Base-by-base conservation (phyloP, 2,113 vertebrate species). In the Perca fluviatilis region DNA sequence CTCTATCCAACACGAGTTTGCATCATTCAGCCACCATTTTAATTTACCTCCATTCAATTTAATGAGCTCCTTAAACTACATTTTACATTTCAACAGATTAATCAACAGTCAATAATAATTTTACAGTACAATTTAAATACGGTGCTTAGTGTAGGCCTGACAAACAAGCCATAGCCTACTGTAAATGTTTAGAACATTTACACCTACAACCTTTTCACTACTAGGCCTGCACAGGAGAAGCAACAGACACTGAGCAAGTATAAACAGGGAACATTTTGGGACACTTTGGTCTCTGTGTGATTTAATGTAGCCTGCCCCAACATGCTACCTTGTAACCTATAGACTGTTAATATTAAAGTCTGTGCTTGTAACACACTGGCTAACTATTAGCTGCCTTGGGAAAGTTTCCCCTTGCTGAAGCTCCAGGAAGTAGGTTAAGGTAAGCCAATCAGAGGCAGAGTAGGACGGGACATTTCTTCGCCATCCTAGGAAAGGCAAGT, bases 11-110 rank as follows among this genome's bases (percentile, higher is more conserved):
- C 84, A 79, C 80, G 65, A 79, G 64, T 60, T 50, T 1, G 80
- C 75, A 75, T 57, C 36, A 82, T 86, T 62, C 64, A 50, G 53
- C 65, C 64, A 70, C 14, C 7, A 25, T 57, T 83, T 78, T 11
- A 49, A 0, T 15, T 23, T 11, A 60, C 43, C 4, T 14, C 16
- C 4, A 3, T n/a, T 66, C 6, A 62, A 12, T 72, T 56, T 49
- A 50, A 77, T 25, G 14, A 49, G 54, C 14, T n/a, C 23, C 9
- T 46, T 50, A 46, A 51, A 53, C 15, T 74, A 13, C 16, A 50
- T 16, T 18, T 60, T n/a, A 74, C n/a, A 67, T n/a, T 51, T 50
- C 3, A 61, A 36, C 1, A 23, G 12, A 9, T 61, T 1, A 9
- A 16, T 23, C 19, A 62, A 12, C 5, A 12, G 1, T 30, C 27